A percentile compares a stretch with the other conserved stretches of the same genome.
Conservation (phyloP, 2,797 vertebrate genomes). For the Poecilia wingei region DNA sequence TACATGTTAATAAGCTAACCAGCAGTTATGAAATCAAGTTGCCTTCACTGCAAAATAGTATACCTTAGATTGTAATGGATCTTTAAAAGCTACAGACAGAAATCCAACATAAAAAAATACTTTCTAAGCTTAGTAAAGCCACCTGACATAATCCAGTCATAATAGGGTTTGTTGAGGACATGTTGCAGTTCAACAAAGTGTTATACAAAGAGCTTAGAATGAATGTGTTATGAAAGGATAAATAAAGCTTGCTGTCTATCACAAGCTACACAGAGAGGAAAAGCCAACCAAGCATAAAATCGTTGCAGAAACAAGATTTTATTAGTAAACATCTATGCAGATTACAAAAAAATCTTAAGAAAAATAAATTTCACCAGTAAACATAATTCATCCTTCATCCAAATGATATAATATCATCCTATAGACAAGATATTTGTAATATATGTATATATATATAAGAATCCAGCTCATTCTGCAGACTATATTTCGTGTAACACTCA, state of each 20-base stretch:
- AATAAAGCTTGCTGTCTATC: not conserved
- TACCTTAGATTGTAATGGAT: not conserved
- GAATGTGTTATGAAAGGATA: not conserved
- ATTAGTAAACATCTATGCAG: not conserved
- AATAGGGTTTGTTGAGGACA: not conserved
- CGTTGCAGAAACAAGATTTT: not conserved
- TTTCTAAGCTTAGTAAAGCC: not conserved
- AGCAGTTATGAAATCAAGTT: not conserved
- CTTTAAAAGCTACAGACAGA: not conserved
- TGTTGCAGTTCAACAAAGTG: not conserved
- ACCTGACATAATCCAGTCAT: constrained; percentile 13
- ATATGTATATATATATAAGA: not conserved
- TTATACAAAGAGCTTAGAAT: not conserved
- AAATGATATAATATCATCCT: not conserved
- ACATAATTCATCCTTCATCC: not conserved
- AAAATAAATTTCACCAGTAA: not conserved
- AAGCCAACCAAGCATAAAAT: not conserved
- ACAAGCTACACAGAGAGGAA: not conserved
- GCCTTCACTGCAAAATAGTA: not conserved
- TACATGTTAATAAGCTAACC: not conserved
- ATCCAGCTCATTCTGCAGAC: not conserved
- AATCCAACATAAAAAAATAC: not conserved
- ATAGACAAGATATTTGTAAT: not conserved
- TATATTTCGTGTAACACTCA: not conserved
- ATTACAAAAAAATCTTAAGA: not conserved